These are phyloP conservation scores for Liopterus haemorrhoidalis DNA, from an alignment of 2,888 invertebrate genomes.

Conservation along the genomic window DNA sequence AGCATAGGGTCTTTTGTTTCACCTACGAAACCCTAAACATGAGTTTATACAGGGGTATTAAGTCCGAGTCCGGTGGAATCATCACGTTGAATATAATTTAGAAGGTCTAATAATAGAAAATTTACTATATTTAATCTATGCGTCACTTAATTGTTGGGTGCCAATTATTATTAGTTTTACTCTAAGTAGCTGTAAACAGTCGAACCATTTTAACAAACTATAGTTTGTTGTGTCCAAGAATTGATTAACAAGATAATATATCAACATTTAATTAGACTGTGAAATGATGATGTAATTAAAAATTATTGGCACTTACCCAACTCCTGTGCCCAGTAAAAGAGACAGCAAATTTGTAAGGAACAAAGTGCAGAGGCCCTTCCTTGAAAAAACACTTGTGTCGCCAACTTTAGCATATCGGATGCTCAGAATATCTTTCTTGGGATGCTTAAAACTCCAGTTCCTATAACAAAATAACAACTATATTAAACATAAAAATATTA, in stretches of 20 bases:
- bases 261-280: neutral
- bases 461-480: neutral
- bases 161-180: too few relatives aligned
- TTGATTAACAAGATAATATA: slow-evolving; percentile 12
- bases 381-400: slow-evolving; percentile 76
- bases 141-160: too few relatives aligned
- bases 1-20: too few relatives aligned
- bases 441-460: slow-evolving; percentile 81
- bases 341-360: slow-evolving; percentile 87
- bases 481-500: too few relatives aligned
- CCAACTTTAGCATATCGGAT: slow-evolving; percentile 70
- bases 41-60: too few relatives aligned
- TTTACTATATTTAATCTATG: too few relatives aligned
- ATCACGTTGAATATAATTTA: too few relatives aligned
- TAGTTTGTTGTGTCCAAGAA: neutral
- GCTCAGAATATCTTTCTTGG: slow-evolving; percentile 53
- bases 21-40: too few relatives aligned
- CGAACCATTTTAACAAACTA: neutral
- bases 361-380: slow-evolving; percentile 83
- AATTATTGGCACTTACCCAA: slow-evolving; percentile 85
- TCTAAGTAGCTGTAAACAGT: too few relatives aligned
- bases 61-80: too few relatives aligned
- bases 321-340: slow-evolving; percentile 81
- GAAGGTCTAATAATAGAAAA: too few relatives aligned
- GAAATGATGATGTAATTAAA: too few relatives aligned